phyloP scores from a whole-genome alignment of 1,140 invertebrate genomes.

The Dinothrombium tinctorium region DNA sequence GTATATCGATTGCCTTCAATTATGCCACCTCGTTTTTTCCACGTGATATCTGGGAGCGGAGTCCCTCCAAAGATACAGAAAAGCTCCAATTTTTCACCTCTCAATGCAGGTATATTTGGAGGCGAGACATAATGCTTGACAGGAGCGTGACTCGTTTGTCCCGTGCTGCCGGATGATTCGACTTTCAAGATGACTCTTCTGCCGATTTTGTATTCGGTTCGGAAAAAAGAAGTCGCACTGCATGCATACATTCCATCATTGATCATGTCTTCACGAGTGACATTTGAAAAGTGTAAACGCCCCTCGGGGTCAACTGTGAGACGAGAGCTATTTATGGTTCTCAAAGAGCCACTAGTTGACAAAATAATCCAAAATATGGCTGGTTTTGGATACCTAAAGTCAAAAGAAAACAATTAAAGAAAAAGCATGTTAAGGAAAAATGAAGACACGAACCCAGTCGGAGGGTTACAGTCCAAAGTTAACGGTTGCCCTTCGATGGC shows the following conservation, averaged over 20 bases:
- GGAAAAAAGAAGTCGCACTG: constrained; percentile 54
- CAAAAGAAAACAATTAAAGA: too few relatives aligned
- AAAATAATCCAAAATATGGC: constrained; percentile 78
- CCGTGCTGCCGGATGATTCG: constrained; percentile 35
- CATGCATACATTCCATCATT: constrained; percentile 56
- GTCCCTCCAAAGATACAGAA: constrained; percentile 18
- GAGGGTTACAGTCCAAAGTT: constrained; percentile 61
- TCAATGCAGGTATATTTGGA: constrained; percentile 54
- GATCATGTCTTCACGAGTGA: constrained; percentile 55
- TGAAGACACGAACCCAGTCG: too few relatives aligned
- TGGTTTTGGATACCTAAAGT: constrained; percentile 77
- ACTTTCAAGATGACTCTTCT: constrained; percentile 52
- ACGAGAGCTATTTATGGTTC: constrained; percentile 58
- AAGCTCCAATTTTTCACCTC: constrained; percentile 46
- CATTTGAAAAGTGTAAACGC: constrained; percentile 77
- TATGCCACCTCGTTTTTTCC: constrained; percentile 46
- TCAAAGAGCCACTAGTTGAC: constrained; percentile 39
- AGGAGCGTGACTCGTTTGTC: constrained; percentile 47
- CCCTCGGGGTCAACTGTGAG: constrained; percentile 85
- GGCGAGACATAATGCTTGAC: constrained; percentile 54
- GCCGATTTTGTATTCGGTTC: constrained; percentile 48
- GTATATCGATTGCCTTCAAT: constrained; percentile 36
- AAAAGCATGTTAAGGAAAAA: too few relatives aligned
- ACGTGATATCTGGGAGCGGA: constrained; percentile 30
- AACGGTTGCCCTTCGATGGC: constrained; percentile 66